Evolutionary conservation across 2,797 vertebrate genomes (phyloP), one percentile per base, ranked within the genome.

Genomic region (Hydrocynus forskahlii): DNA sequence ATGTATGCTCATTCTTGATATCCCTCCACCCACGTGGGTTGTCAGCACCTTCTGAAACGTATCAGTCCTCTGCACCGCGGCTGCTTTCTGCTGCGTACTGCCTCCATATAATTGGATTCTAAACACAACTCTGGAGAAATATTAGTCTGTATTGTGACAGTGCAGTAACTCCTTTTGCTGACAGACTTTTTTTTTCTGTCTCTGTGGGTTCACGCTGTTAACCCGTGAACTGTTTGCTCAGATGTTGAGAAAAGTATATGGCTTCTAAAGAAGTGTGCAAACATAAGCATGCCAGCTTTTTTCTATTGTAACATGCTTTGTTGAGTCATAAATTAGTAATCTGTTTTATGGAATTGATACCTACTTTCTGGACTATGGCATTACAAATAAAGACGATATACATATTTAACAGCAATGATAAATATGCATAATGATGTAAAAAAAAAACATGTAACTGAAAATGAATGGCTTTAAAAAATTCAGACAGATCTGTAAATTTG

Each of bases 101-200:
- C 76, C 79, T 70, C 83, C 64, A 60, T 78, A 75, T 88, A 88
- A 88, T 87, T 87, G 86, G 87, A 89, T 88, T 89, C 86, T 79
- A 84, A 87, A 85, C 87, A 85, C 84, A 87, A 81, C 87, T 88
- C 86, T 21, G 68, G 85, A 86, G 84, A 83, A 89, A 88, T 89
- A 86, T 87, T 77, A 83, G 80, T 79, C 82, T 86, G 88, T 83
- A 87, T 86, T 84, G 84, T 84, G 83, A 75, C 68, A 82, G 84
- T 52, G 84, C 72, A 76, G 78, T 72, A 79, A 80, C 84, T 81
- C 59, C 73, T 76, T 60, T 79, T 79, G 85, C 84, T 87, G 86
- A 89, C 84, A 52, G 75, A 52, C 52, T 83, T 85, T 75, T 74
- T 75, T 29, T 21, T 4, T 71, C 69, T 55, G 64, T 78, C 82